These are phyloP conservation scores for Psittacula cyanocephala DNA, from an alignment of 2,113 vertebrate species.

Conservation along the genomic window DNA sequence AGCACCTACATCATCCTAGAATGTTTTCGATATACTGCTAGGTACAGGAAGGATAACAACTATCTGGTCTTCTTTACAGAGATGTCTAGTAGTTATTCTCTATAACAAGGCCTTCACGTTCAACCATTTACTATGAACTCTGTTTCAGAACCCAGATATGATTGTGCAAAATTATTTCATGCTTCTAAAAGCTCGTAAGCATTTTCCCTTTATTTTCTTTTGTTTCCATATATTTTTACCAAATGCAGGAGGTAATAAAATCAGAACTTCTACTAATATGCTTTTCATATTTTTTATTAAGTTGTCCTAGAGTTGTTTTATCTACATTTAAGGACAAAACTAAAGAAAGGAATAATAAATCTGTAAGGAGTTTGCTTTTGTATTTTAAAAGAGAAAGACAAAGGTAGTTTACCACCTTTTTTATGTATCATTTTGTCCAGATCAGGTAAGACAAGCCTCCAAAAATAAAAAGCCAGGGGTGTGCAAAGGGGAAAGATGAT, in stretches of 20 bases:
- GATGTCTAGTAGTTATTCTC: background rate
- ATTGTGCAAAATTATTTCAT: background rate
- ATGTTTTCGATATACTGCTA: background rate
- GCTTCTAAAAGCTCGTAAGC: background rate
- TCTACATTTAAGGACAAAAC: background rate
- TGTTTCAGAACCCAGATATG: background rate
- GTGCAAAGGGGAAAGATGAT: background rate
- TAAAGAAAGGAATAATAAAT: background rate
- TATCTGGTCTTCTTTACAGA: background rate
- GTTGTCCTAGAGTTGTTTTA: background rate
- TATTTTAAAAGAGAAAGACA: background rate
- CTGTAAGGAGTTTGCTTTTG: background rate
- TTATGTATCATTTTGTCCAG: background rate
- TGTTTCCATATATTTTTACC: background rate
- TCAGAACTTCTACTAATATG: background rate
- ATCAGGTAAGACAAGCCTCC: background rate
- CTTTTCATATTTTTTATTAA: background rate
- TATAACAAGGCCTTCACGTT: background rate
- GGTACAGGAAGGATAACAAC: background rate
- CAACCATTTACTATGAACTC: background rate
- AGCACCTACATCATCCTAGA: background rate
- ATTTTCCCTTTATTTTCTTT: background rate
- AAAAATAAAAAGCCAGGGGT: background rate
- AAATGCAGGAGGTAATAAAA: background rate
- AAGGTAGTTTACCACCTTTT: background rate